Evolutionary conservation across 2,797 vertebrate genomes (phyloP).

Genomic region (Ctenochaetus hawaiiensis): DNA sequence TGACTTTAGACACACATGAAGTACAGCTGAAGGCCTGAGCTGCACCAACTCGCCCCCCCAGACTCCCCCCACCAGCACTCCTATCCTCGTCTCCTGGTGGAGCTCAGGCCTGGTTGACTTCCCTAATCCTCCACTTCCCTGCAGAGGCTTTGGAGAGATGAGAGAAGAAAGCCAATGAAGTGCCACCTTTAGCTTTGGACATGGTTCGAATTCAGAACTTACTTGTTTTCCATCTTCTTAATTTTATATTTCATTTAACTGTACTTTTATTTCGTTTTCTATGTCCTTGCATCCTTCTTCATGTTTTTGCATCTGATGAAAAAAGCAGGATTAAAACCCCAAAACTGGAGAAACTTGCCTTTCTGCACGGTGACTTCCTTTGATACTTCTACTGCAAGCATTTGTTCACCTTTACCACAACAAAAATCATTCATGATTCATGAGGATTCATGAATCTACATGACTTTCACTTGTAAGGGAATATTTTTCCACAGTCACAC

Average conservation of each 20-base stretch:
- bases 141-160: conserved; percentile 15
- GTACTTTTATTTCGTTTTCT: not conserved
- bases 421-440: not conserved
- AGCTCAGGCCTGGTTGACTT: conserved; percentile 36
- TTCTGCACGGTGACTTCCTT: not conserved
- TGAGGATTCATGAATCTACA: not conserved
- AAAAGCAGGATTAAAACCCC: not conserved
- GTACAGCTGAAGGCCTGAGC: conserved; percentile 25
- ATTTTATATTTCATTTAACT: not conserved
- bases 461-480: not conserved
- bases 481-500: not conserved
- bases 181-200: conserved; percentile 31
- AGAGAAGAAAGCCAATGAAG: conserved; percentile 31
- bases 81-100: conserved; percentile 19
- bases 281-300: not conserved
- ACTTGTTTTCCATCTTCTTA: not conserved
- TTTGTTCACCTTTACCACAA: not conserved
- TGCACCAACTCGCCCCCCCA: not conserved
- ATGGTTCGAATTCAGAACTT: conserved; percentile 16
- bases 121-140: conserved; percentile 45
- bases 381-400: not conserved
- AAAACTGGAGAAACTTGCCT: not conserved
- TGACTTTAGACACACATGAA: conserved; percentile 38
- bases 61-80: not conserved
- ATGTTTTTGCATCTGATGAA: not conserved